A percentile compares a stretch with the other conserved stretches of the same genome.
Conservation (phyloP, 2,888 invertebrate genomes). For the Drymonia ruficornis region DNA sequence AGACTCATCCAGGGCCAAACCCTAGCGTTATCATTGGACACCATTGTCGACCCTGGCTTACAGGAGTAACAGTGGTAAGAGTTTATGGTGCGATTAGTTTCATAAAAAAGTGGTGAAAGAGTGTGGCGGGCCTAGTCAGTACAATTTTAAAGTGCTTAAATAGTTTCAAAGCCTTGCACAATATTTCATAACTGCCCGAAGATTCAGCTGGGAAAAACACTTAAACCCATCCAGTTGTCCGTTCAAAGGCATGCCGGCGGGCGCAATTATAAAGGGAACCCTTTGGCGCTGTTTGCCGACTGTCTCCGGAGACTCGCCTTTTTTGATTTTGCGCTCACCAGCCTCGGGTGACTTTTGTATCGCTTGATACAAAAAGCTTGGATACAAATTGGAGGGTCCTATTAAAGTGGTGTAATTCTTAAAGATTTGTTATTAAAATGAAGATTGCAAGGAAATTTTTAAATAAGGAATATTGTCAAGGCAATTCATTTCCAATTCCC, state of each 20-base stretch:
- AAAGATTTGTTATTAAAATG: too few relatives aligned
- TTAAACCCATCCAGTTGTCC: conserved; percentile 26
- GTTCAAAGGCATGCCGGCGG: conserved; percentile 40
- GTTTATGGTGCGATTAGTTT: too few relatives aligned
- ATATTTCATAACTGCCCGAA: conserved; percentile 14
- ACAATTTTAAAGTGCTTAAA: too few relatives aligned
- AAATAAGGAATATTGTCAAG: too few relatives aligned
- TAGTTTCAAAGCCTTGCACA: conserved; percentile 10
- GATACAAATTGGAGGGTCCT: background rate
- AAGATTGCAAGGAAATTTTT: too few relatives aligned
- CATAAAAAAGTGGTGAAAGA: too few relatives aligned
- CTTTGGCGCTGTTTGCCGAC: conserved; percentile 30
- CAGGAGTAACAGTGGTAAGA: too few relatives aligned
- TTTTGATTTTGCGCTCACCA: conserved; percentile 32
- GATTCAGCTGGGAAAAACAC: conserved; percentile 16
- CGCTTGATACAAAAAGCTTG: conserved; percentile 11
- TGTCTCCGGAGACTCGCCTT: conserved; percentile 35
- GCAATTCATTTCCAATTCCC: too few relatives aligned
- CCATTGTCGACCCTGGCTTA: too few relatives aligned
- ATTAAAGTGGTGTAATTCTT: background rate
- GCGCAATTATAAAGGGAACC: conserved; percentile 36
- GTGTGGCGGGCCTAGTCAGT: too few relatives aligned
- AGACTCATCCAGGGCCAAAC: too few relatives aligned
- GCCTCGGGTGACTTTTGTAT: conserved; percentile 15
- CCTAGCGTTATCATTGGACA: too few relatives aligned